Base-by-base conservation (phyloP, 2,888 invertebrate species). In the Diabrotica balteata region DNA sequence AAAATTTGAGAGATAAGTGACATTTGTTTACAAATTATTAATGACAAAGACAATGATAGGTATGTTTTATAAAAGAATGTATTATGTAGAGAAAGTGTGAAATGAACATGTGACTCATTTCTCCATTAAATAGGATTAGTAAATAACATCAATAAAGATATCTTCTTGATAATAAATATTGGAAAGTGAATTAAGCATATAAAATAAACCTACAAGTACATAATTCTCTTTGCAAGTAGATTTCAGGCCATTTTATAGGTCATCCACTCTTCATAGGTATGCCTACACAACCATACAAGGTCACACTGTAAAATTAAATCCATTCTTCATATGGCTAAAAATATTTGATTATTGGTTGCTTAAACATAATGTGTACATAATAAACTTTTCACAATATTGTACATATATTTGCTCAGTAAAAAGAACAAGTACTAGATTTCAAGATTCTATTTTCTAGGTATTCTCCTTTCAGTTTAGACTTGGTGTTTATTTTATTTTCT, bases 21-120 rank as follows among this genome's bases (percentile, higher is more conserved):
- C 44, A 45, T 57, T 45, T 45, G 17, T 57, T 57, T 45, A 11
- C 45, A 44, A 22, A 22, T 62, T 55, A n/a, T 63, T n/a, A 57
- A 42, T 57, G 57, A 45, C 63, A 50, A 22, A 44, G 63, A 42
- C 50, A 51, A 54, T 47, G 45, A 7, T 51, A 57, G 22, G 45
- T 51, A 52, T 52, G 44, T 52, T 43, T 45, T 45, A 22, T 51
- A 61, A 11, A 53, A 57, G 44, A 22, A 61, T 32, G 11, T 51
- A 53, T 57, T n/a, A 43, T 57, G 57, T 63, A 54, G 17, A 63
- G 53, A 63, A 51, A 57, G 57, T 50, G 42, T 51, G 43, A 47
- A 47, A 47, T 47, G 47, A 57, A 54, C n/a, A n/a, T 44, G 11
- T 63, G 55, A 57, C 63, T 63, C 45, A 63, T 47, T 57, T 63